phyloP scores from a whole-genome alignment of 1,140 invertebrate genomes.

The Dreissena polymorpha region DNA sequence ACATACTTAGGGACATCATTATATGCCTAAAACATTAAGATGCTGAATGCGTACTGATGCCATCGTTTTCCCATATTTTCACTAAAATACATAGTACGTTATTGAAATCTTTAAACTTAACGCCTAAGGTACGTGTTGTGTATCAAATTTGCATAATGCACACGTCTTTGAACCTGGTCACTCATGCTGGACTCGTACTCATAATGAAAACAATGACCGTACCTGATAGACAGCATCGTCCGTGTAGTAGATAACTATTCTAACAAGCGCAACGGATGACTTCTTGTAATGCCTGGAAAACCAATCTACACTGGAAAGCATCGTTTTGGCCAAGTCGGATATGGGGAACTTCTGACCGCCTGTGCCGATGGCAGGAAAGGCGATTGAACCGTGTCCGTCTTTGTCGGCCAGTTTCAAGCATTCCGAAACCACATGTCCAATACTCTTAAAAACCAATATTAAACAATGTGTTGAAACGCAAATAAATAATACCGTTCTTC shows the following conservation, averaged over 20 bases:
- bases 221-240: conserved; percentile 54
- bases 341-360: conserved; percentile 59
- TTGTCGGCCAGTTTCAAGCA: conserved; percentile 47
- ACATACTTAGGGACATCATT: too few species aligned
- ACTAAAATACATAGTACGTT: too few species aligned
- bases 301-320: conserved; percentile 53
- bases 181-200: not conserved
- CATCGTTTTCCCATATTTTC: too few species aligned
- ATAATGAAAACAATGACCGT: not conserved
- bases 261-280: conserved; percentile 48
- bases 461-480: not conserved
- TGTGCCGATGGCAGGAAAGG: conserved; percentile 65
- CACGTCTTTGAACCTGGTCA: too few species aligned
- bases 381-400: conserved; percentile 35
- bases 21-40: too few species aligned
- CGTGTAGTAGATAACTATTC: conserved; percentile 60
- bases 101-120: too few species aligned
- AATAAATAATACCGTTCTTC: not conserved
- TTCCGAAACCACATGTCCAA: conserved; percentile 19
- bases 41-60: too few species aligned
- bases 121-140: too few species aligned
- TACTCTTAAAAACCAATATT: not conserved
- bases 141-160: too few species aligned
- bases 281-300: conserved; percentile 24
- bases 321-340: conserved; percentile 58